phyloP scores from a whole-genome alignment of 2,888 invertebrate genomes.

The Phlogophora meticulosa region DNA sequence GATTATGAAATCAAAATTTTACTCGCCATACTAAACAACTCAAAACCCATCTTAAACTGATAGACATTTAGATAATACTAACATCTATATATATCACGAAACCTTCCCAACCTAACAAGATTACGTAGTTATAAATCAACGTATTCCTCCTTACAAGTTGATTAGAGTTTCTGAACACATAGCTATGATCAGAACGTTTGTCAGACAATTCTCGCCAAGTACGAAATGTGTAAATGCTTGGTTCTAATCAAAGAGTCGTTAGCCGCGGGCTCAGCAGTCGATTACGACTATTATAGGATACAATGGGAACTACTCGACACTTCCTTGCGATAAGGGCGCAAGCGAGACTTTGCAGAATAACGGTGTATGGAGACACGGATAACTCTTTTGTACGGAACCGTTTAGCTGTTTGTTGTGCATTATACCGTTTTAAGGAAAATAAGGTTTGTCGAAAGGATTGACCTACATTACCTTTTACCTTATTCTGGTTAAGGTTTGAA shows the following conservation, averaged over 20 bases:
- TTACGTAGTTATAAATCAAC: conserved; percentile 57
- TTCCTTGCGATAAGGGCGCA: conserved; percentile 79
- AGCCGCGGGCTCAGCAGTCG: conserved; percentile 78
- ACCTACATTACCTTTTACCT: conserved; percentile 42
- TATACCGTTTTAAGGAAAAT: conserved; percentile 38
- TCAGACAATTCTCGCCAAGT: conserved; percentile 63
- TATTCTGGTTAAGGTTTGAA: conserved; percentile 23
- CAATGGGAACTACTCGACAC: conserved; percentile 79
- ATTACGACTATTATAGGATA: conserved; percentile 81
- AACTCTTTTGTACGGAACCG: conserved; percentile 51
- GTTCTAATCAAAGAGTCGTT: conserved; percentile 86
- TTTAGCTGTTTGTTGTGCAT: conserved; percentile 40
- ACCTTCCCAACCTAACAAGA: conserved; percentile 19
- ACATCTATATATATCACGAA: conserved; percentile 5
- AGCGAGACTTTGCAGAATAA: conserved; percentile 47
- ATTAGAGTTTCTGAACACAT: conserved; percentile 58
- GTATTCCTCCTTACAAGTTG: conserved; percentile 46
- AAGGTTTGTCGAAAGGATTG: conserved; percentile 17
- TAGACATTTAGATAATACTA: not conserved
- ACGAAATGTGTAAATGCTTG: conserved; percentile 78
- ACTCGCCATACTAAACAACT: too few species aligned
- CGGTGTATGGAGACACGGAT: conserved; percentile 49
- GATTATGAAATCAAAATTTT: too few species aligned
- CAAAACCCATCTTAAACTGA: not conserved
- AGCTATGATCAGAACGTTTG: conserved; percentile 60